Evolutionary conservation across 2,113 vertebrate species (phyloP).

Genomic region (Willisornis vidua): DNA sequence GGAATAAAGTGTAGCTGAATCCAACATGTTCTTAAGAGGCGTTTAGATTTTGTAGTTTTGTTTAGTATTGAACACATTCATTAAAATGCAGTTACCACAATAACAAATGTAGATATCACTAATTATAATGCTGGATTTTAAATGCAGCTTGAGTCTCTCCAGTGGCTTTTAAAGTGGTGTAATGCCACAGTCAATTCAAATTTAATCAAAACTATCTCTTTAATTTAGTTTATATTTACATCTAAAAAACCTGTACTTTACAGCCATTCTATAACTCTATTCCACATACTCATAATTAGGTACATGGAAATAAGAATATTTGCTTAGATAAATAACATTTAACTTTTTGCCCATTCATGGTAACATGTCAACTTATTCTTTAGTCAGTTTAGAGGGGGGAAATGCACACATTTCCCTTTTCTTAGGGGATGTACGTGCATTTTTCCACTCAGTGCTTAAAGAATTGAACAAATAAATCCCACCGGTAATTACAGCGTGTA

Average conservation of each 20-base stretch:
- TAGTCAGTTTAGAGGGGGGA: neutral
- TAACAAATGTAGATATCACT: conserved; percentile 76
- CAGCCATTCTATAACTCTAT: conserved; percentile 29
- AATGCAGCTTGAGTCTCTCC: conserved; percentile 68
- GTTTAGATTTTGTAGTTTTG: conserved; percentile 57
- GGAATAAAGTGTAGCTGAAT: neutral
- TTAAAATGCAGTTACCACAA: conserved; percentile 72
- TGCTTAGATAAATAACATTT: neutral
- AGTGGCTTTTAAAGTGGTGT: conserved; percentile 73
- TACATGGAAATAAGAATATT: neutral
- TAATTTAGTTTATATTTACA: conserved; percentile 76
- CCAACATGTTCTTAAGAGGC: conserved; percentile 11
- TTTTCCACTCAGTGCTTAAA: neutral
- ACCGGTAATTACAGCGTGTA: conserved; percentile 13
- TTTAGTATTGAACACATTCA: conserved; percentile 61
- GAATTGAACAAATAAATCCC: conserved; percentile 24
- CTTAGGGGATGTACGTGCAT: neutral
- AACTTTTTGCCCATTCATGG: neutral
- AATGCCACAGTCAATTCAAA: conserved; percentile 75
- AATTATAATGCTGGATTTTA: conserved; percentile 77
- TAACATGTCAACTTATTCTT: neutral
- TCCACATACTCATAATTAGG: neutral
- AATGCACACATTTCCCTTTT: neutral
- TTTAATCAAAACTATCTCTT: conserved; percentile 81
- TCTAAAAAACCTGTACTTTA: conserved; percentile 21